Conservation (phyloP, 2,888 invertebrate genomes). For the Apocheima hispidaria region DNA sequence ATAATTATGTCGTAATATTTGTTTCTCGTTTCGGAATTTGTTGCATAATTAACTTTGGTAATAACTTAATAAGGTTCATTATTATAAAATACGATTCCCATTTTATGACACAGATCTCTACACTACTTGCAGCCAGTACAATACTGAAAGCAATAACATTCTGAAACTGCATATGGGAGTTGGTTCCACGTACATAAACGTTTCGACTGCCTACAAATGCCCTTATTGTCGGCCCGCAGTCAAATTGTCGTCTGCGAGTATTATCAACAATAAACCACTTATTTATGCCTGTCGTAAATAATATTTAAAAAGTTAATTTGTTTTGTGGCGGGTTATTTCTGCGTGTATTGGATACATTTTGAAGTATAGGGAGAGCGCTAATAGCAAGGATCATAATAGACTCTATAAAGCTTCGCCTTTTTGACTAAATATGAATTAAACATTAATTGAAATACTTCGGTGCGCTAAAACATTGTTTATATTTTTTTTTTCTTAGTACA, state of each 20-base stretch:
- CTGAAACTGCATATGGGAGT: neutral
- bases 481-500: too few species aligned
- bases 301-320: neutral
- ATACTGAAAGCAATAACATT: constrained; percentile 1
- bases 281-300: neutral
- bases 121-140: neutral
- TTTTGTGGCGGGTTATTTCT: neutral
- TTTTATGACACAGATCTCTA: neutral
- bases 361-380: too few species aligned
- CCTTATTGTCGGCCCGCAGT: constrained; percentile 9
- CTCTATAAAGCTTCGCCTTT: too few species aligned
- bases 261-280: constrained; percentile 1
- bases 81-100: neutral
- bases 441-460: too few species aligned
- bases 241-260: constrained; percentile 16
- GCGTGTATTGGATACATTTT: neutral
- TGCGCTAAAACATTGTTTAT: too few species aligned
- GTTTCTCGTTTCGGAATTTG: neutral
- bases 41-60: neutral
- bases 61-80: neutral
- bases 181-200: constrained; percentile 5
- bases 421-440: too few species aligned
- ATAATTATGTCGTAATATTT: too few species aligned
- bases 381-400: too few species aligned
- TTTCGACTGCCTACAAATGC: constrained; percentile 12